Conservation (phyloP, 2,113 vertebrate species). For the Urocitellus parryii region DNA sequence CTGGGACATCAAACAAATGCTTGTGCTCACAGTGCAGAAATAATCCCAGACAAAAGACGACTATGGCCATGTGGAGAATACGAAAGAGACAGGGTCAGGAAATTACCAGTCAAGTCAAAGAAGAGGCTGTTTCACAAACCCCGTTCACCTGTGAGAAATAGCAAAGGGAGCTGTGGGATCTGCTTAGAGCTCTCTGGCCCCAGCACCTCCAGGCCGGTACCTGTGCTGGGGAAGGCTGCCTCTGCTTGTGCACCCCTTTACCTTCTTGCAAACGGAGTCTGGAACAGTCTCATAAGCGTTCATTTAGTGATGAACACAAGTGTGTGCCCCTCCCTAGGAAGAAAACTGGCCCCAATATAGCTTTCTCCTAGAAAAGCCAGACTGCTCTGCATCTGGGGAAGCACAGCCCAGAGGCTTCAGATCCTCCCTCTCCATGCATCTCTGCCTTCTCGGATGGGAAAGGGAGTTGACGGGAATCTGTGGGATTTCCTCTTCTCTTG, state of each 20-base stretch:
- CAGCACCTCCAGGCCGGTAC: not conserved
- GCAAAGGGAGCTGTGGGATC: not conserved
- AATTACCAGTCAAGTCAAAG: conserved; percentile 57
- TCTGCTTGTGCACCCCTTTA: not conserved
- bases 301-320: not conserved
- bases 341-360: not conserved
- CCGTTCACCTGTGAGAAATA: not conserved
- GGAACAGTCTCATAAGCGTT: accelerated
- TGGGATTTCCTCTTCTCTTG: conserved; percentile 48
- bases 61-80: not conserved
- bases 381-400: not conserved
- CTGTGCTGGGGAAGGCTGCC: not conserved
- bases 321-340: not conserved
- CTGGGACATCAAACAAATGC: conserved; percentile 79
- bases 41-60: conserved; percentile 74
- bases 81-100: not conserved
- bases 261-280: not conserved
- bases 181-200: not conserved
- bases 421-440: not conserved
- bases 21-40: conserved; percentile 69
- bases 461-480: accelerated
- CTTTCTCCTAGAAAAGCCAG: conserved; percentile 51
- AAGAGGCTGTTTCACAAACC: not conserved
- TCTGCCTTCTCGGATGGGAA: conserved; percentile 56
- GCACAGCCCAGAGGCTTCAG: accelerated